Conservation (phyloP, 2,797 vertebrate genomes). For the Helostoma temminkii region DNA sequence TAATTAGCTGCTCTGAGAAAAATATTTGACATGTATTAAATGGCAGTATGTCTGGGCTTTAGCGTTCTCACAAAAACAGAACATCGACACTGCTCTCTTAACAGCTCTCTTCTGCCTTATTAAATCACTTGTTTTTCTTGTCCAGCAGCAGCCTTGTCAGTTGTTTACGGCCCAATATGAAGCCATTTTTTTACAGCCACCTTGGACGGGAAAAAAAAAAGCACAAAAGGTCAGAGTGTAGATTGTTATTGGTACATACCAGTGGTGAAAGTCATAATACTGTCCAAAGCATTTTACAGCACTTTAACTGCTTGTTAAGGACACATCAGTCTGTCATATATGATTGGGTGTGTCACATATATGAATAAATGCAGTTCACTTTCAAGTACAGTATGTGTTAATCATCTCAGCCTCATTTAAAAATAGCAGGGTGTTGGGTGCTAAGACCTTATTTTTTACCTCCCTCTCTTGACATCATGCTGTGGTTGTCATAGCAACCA, state of each 20-base stretch:
- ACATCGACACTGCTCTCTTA: conserved; percentile 47
- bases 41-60: not conserved
- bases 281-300: conserved; percentile 70
- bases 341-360: conserved; percentile 33
- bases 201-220: conserved; percentile 18
- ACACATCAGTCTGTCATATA: conserved; percentile 48
- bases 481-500: conserved; percentile 89
- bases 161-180: conserved; percentile 79
- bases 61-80: conserved; percentile 30
- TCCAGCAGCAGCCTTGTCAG: conserved; percentile 60
- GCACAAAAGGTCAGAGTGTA: conserved; percentile 65
- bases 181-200: conserved; percentile 63
- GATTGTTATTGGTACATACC: conserved; percentile 70
- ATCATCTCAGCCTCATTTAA: conserved; percentile 51
- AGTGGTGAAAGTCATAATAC: conserved; percentile 55
- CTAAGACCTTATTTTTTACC: conserved; percentile 46
- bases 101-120: conserved; percentile 53
- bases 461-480: conserved; percentile 73
- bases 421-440: conserved; percentile 41
- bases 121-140: conserved; percentile 62
- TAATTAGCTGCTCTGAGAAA: no score
- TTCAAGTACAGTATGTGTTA: conserved; percentile 21
- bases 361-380: conserved; percentile 12
- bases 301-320: conserved; percentile 68
- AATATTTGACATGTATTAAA: no score